phyloP scores from a whole-genome alignment of 2,888 invertebrate genomes.

The Miltochrista miniata region DNA sequence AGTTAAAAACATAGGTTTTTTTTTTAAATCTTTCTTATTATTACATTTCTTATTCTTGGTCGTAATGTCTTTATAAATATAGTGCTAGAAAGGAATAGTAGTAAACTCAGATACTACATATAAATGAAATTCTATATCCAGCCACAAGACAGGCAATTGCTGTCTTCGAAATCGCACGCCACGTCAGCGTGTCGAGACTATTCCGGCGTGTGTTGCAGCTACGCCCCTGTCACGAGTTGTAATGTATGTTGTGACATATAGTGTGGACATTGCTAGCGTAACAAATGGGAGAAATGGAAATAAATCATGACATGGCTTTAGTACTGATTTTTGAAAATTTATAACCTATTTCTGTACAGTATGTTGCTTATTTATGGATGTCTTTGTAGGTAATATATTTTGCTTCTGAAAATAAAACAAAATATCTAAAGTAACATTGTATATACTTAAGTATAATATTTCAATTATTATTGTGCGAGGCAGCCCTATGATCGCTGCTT shows the following conservation, averaged over 20 bases:
- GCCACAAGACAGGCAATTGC: conserved; percentile 2
- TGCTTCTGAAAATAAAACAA: too few relatives aligned
- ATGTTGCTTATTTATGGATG: background rate
- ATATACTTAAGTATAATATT: background rate
- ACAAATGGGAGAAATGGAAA: background rate
- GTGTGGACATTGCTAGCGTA: conserved; percentile 4
- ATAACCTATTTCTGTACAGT: too few relatives aligned
- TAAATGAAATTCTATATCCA: background rate
- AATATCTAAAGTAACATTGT: too few relatives aligned
- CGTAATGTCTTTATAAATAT: too few relatives aligned
- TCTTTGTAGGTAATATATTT: too few relatives aligned
- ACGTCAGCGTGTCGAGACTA: conserved; percentile 3
- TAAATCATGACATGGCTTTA: background rate
- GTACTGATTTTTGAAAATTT: too few relatives aligned
- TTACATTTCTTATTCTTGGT: too few relatives aligned
- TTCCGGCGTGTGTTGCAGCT: conserved; percentile 8
- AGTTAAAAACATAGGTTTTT: too few relatives aligned
- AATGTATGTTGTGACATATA: conserved; percentile 5
- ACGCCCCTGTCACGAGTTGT: background rate
- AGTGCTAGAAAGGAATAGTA: too few relatives aligned
- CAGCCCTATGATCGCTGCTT: too few relatives aligned
- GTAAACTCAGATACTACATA: too few relatives aligned
- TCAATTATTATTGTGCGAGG: background rate
- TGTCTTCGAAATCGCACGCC: conserved; percentile 1
- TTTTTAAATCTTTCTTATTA: too few relatives aligned